Evolutionary conservation across 1,140 invertebrate genomes (phyloP).

Genomic region (Periplaneta americana): DNA sequence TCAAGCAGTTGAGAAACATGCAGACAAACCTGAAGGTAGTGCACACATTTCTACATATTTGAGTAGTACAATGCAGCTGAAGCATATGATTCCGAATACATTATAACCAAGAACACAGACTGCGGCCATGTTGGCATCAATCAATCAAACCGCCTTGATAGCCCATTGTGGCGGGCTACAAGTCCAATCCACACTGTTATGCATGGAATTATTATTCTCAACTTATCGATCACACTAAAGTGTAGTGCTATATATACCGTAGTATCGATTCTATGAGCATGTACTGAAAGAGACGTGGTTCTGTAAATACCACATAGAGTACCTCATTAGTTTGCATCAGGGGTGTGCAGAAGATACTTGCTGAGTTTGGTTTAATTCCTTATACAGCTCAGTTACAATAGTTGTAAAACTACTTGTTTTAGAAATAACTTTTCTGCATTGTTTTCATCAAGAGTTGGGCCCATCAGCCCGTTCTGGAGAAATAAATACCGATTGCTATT

Average conservation of each 20-base stretch:
- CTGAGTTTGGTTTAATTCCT: too few species aligned
- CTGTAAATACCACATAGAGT: background rate
- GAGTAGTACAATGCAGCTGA: background rate
- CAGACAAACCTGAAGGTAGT: too few species aligned
- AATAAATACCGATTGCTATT: too few species aligned
- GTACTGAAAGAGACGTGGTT: background rate
- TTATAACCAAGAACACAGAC: background rate
- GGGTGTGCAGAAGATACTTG: too few species aligned
- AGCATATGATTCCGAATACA: background rate
- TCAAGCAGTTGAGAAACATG: too few species aligned
- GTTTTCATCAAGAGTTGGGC: too few species aligned
- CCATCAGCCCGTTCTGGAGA: too few species aligned
- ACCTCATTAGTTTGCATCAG: too few species aligned
- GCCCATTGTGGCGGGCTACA: background rate
- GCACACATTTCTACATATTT: background rate
- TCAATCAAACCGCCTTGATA: background rate
- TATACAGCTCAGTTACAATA: too few species aligned
- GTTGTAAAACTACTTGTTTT: too few species aligned
- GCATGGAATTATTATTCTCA: background rate
- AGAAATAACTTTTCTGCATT: too few species aligned
- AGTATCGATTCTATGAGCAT: background rate
- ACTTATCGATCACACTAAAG: background rate
- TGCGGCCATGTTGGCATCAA: background rate
- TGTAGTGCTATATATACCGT: background rate
- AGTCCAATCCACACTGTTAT: background rate